Conservation (phyloP, 2,888 invertebrate genomes). For the Tachina grossa region DNA sequence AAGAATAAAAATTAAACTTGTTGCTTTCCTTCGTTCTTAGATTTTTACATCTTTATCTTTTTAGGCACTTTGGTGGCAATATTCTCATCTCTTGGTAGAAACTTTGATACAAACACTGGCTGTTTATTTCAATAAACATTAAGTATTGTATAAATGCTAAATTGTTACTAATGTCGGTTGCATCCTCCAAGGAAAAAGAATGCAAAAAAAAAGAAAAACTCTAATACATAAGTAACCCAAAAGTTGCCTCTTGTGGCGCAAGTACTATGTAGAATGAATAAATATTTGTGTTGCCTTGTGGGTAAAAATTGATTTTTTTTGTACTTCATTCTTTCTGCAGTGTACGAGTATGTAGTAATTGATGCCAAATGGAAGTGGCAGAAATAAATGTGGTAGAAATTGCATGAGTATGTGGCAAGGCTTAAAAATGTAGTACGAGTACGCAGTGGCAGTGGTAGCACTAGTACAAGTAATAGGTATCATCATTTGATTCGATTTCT, state of each 20-base stretch:
- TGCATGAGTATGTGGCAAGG: conserved; percentile 19
- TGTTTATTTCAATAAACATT: conserved; percentile 13
- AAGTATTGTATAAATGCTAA: conserved; percentile 56
- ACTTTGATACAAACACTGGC: neutral
- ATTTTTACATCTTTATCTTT: conserved; percentile 61
- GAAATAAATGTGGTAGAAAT: conserved; percentile 53
- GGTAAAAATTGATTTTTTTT: conserved; percentile 3
- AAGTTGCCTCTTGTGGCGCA: conserved; percentile 29
- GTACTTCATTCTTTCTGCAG: conserved; percentile 21
- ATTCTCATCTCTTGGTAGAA: conserved; percentile 33
- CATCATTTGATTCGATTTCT: conserved; percentile 56
- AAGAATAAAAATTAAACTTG: conserved; percentile 17
- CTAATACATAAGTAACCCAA: conserved; percentile 44
- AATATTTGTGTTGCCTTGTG: conserved; percentile 53
- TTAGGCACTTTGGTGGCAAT: conserved; percentile 58
- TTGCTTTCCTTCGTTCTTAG: conserved; percentile 20
- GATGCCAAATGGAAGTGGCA: conserved; percentile 55
- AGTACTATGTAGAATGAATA: conserved; percentile 18
- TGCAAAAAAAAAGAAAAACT: conserved; percentile 6
- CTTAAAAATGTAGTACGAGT: conserved; percentile 23
- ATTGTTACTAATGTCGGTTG: conserved; percentile 63
- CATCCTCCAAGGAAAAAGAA: conserved; percentile 45
- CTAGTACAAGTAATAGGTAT: conserved; percentile 15
- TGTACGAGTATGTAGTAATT: conserved; percentile 24
- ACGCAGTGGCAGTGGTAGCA: neutral